Evolutionary conservation across 2,888 invertebrate genomes (phyloP), one percentile per base, ranked within the genome.

Genomic region (Acleris holmiana): DNA sequence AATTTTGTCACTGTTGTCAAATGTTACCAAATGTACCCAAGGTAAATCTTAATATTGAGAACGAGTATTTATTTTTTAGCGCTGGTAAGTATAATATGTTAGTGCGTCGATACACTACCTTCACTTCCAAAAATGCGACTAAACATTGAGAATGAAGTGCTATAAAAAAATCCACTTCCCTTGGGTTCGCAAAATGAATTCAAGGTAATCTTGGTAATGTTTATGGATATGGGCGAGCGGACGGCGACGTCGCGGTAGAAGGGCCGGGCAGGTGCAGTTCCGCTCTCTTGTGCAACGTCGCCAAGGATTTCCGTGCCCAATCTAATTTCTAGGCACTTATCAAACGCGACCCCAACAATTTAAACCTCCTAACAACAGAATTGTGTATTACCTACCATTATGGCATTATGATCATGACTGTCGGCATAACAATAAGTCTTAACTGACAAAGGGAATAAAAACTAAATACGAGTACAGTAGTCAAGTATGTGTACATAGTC

Each of bases 271-370:
- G 25, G 44, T 23, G 48, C 49, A 65, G 54, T 65, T 65, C 65
- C 65, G 65, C 23, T 60, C 59, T 46, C 64, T 65, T 65, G 65
- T 64, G 55, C 59, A 60, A 64, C 49, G 51, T 59, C 60, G 50
- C 49, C 59, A 57, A 67, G 64, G 64, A 67, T 59, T 44, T 67
- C 63, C 67, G 64, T 29, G 59, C 63, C 40, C 35, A 6, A 7
- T 53, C 40, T 40, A 62, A 55, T 61, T 40, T 53, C n/a, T 46
- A 17, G 19, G 6, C 46, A n/a, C 15, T 44, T 44, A 44, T 15
- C 44, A 44, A 44, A 7, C 17, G 6, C 17, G 7, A 2, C 44
- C 44, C 44, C 17, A 44, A 17, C 2, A 53, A n/a, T n/a, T 18
- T 35, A 18, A 15, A n/a, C 40, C 40, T n/a, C 19, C 15, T 21